Conservation (phyloP, 2,797 vertebrate genomes). For the Sebastes steindachneri region DNA sequence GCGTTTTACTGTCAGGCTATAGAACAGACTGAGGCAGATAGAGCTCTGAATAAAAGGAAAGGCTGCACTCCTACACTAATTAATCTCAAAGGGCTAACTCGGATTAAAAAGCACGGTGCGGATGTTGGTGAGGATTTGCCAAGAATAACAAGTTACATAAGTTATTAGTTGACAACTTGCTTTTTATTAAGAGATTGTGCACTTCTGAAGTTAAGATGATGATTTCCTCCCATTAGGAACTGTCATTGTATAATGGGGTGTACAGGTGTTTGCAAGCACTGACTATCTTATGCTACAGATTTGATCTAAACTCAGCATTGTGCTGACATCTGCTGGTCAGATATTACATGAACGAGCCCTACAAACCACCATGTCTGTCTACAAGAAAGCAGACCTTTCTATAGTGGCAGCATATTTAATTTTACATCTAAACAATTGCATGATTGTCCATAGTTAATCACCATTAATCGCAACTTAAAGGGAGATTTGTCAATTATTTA, state of each 20-base stretch:
- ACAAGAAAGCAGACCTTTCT: background rate
- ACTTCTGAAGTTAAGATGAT: background rate
- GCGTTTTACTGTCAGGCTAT: background rate
- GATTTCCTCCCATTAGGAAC: background rate
- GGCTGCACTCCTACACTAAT: background rate
- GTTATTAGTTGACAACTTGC: background rate
- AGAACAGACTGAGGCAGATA: background rate
- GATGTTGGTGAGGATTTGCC: background rate
- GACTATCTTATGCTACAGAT: background rate
- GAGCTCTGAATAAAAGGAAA: background rate
- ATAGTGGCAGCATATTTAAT: background rate
- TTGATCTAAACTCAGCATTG: background rate
- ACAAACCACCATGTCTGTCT: background rate
- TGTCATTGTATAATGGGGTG: background rate
- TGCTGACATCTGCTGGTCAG: conserved; percentile 63
- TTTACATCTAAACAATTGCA: background rate
- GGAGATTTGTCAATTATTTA: no score
- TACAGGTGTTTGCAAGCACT: background rate
- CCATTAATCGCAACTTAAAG: no score
- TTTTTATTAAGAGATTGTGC: background rate
- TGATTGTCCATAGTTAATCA: no score
- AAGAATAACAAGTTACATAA: background rate
- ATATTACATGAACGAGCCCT: background rate
- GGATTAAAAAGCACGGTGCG: background rate
- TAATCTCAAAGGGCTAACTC: conserved; percentile 16